Conservation (phyloP, 2,797 vertebrate genomes). For the Brachyalestes nurse region DNA sequence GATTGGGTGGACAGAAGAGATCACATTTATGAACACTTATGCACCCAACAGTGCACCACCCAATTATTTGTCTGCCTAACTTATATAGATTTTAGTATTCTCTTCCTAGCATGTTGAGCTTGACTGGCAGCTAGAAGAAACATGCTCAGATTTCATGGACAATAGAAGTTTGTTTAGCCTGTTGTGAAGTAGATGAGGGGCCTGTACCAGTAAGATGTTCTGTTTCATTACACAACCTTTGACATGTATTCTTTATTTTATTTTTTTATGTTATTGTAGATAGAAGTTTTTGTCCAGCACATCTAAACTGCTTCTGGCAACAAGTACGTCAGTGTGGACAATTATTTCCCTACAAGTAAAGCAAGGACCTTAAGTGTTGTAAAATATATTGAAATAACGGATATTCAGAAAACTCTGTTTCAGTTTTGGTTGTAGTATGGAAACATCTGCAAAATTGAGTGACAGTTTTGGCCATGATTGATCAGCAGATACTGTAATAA, state of each 20-base stretch:
- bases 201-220: background rate
- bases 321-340: constrained; percentile 1
- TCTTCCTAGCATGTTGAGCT: background rate
- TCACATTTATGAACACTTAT: background rate
- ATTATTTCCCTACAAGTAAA: background rate
- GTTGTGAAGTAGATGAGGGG: background rate
- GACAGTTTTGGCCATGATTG: background rate
- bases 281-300: background rate
- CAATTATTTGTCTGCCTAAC: background rate
- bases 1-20: background rate
- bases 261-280: too few species aligned
- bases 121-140: background rate
- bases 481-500: background rate
- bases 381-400: background rate
- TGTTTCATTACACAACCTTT: background rate
- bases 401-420: background rate
- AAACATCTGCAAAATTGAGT: background rate
- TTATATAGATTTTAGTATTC: background rate
- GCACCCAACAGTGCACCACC: background rate
- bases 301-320: background rate
- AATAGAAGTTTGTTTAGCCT: background rate
- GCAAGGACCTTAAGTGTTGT: too few species aligned
- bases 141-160: background rate
- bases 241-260: too few species aligned
- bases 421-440: background rate